Conservation (phyloP, 2,797 vertebrate species). For the Halcyon chelicuti region DNA sequence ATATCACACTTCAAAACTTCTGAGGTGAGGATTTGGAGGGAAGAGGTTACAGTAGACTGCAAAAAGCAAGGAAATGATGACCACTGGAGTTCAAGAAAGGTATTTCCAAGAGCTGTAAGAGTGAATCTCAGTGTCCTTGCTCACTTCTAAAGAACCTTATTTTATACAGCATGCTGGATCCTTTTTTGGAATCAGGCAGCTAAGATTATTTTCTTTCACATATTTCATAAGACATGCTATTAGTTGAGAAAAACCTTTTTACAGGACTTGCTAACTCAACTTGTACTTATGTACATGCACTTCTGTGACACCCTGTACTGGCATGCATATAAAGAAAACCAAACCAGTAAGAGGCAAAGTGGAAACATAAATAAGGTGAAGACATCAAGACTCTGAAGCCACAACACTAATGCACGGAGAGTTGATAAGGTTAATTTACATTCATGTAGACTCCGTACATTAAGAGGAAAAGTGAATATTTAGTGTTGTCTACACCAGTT, state of each 20-base stretch:
- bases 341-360: not conserved
- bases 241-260: not conserved
- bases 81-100: not conserved
- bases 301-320: not conserved
- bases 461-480: not conserved
- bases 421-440: not conserved
- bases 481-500: not conserved
- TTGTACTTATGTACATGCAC: not conserved
- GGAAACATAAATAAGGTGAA: not conserved
- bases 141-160: not conserved
- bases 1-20: not conserved
- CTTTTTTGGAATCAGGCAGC: not conserved
- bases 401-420: not conserved
- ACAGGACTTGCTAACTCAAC: not conserved
- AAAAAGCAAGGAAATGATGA: not conserved
- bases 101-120: not conserved
- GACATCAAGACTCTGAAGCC: not conserved
- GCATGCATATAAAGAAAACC: not conserved
- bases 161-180: not conserved
- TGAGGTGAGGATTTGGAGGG: not conserved
- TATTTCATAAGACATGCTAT: not conserved
- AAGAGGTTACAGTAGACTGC: not conserved
- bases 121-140: not conserved
- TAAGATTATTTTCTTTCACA: not conserved
- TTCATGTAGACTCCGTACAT: not conserved